These are phyloP conservation scores for Myanophis thanlyinensis DNA, from an alignment of 2,113 vertebrate species.

Conservation along the genomic window DNA sequence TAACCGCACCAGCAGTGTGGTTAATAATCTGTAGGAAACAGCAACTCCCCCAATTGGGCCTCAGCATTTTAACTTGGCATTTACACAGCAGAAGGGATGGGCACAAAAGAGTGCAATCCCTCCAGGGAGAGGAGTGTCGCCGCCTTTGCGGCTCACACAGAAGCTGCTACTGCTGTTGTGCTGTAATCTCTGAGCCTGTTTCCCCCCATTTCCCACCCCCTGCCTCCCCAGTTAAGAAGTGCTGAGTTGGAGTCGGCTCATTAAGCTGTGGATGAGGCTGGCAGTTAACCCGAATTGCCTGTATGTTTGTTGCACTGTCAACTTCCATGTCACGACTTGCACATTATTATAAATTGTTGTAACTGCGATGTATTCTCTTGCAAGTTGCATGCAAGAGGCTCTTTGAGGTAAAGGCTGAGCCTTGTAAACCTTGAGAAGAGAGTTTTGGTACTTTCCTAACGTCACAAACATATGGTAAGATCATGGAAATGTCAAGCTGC, in stretches of 20 bases:
- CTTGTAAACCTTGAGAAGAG: too few species aligned
- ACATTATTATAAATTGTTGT: too few species aligned
- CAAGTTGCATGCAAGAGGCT: too few species aligned
- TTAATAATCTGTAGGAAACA: background rate
- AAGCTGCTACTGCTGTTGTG: background rate
- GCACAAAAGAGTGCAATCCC: background rate
- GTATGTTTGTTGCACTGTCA: background rate
- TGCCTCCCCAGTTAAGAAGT: background rate
- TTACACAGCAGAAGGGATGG: background rate
- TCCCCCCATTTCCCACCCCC: background rate
- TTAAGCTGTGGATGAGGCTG: too few species aligned
- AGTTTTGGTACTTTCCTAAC: too few species aligned
- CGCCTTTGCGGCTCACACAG: too few species aligned
- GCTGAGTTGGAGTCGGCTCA: background rate
- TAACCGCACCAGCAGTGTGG: background rate
- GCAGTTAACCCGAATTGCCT: background rate
- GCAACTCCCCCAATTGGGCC: background rate
- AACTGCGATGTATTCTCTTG: background rate
- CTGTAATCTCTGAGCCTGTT: background rate
- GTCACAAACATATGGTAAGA: background rate
- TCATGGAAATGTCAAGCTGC: background rate
- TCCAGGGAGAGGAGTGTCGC: background rate
- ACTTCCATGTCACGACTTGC: background rate
- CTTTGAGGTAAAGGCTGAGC: too few species aligned
- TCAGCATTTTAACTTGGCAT: background rate